Evolutionary conservation across 92 coral and sea anemone species (phyloP).

Genomic region (Actinernus sp.): DNA sequence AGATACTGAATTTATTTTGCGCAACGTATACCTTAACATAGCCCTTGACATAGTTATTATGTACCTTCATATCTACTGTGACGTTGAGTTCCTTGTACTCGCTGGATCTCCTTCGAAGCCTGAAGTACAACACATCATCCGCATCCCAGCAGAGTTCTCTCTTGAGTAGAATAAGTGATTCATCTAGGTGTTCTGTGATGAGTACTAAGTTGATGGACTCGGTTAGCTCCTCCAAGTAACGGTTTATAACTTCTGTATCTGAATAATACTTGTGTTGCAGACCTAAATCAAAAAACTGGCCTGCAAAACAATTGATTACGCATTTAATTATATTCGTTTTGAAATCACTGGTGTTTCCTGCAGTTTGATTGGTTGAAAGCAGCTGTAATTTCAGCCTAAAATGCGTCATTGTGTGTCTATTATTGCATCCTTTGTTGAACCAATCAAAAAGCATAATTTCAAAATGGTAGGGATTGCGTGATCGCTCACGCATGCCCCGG

Average conservation of each 20-base stretch:
- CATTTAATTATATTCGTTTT: background rate
- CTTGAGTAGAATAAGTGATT: constrained; percentile 85
- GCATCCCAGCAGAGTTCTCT: constrained; percentile 87
- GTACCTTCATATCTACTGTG: constrained; percentile 56
- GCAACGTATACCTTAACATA: too few relatives aligned
- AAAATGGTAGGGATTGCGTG: too few relatives aligned
- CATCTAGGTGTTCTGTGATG: constrained; percentile 86
- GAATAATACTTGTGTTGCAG: constrained; percentile 65
- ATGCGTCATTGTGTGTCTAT: too few relatives aligned
- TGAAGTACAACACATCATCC: constrained; percentile 75
- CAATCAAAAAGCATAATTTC: too few relatives aligned
- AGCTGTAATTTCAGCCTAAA: too few relatives aligned
- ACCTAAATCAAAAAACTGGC: constrained; percentile 85
- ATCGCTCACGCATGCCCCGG: too few relatives aligned
- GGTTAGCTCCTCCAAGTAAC: constrained; percentile 62
- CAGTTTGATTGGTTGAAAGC: too few relatives aligned
- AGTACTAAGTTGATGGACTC: constrained; percentile 78
- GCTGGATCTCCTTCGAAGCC: constrained; percentile 52
- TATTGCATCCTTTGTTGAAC: too few relatives aligned
- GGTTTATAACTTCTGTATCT: constrained; percentile 39
- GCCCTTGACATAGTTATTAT: too few relatives aligned
- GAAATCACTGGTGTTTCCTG: too few relatives aligned
- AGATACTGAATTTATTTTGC: too few relatives aligned
- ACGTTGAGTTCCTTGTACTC: constrained; percentile 72
- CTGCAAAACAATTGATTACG: constrained; percentile 28